phyloP scores from a whole-genome alignment of 2,113 vertebrate species.

The Sardina pilchardus region DNA sequence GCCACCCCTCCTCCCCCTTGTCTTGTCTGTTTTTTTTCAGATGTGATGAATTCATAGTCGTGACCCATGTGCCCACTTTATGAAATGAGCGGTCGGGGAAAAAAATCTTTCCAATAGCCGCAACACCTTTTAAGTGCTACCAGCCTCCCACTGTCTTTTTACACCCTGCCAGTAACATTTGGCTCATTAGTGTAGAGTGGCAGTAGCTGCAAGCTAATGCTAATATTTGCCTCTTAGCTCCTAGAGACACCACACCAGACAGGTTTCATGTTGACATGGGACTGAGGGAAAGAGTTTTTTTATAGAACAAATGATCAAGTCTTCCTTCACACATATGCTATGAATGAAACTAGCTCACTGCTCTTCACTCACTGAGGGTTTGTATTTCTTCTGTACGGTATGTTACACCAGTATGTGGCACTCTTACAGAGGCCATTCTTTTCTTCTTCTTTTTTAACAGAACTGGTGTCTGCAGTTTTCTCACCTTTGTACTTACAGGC shows the following conservation, averaged over 20 bases:
- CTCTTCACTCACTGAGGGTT: background rate
- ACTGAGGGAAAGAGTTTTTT: background rate
- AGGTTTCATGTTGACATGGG: background rate
- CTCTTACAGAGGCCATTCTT: background rate
- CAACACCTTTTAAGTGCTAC: conserved; percentile 38
- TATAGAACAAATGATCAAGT: background rate
- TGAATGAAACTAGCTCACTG: background rate
- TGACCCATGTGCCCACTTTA: background rate
- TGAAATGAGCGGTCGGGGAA: background rate
- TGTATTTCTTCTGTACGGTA: background rate
- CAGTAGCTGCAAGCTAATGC: conserved; percentile 2
- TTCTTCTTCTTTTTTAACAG: conserved; percentile 28
- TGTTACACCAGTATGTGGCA: background rate
- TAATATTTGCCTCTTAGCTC: conserved; percentile 6
- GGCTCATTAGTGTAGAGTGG: conserved; percentile 40
- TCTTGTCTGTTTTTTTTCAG: background rate
- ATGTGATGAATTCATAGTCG: conserved; percentile 2
- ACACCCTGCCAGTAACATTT: conserved; percentile 37
- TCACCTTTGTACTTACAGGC: conserved; percentile 30
- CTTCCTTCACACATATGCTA: background rate
- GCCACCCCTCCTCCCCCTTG: background rate
- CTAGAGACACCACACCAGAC: background rate
- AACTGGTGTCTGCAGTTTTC: conserved; percentile 15
- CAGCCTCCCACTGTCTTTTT: conserved; percentile 32
- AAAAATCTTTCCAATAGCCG: conserved; percentile 19